phyloP scores from a whole-genome alignment of 2,113 vertebrate species.

The Sylvilagus bachmani region DNA sequence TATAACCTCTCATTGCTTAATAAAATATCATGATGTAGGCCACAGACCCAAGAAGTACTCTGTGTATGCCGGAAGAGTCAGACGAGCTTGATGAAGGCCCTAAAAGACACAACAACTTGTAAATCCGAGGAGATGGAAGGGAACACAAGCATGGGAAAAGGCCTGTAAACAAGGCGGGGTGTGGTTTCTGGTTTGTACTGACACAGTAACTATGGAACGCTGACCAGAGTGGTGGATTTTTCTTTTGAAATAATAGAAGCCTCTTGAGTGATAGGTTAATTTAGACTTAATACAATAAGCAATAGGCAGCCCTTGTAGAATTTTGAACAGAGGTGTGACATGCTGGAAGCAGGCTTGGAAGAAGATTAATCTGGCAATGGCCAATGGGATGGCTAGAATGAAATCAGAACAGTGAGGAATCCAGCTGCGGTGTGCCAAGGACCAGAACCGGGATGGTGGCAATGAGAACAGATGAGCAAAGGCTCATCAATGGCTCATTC shows the following conservation, averaged over 20 bases:
- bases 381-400: slow-evolving; percentile 18
- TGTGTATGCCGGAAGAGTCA: background rate
- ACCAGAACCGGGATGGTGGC: background rate
- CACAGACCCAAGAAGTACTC: background rate
- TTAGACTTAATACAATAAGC: slow-evolving; percentile 25
- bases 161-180: background rate
- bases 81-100: background rate
- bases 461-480: background rate
- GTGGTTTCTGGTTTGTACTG: slow-evolving; percentile 18
- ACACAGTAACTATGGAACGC: background rate
- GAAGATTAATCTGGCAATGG: background rate
- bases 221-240: background rate
- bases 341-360: background rate
- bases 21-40: background rate
- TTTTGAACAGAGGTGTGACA: slow-evolving; percentile 40
- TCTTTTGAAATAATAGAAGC: slow-evolving; percentile 10
- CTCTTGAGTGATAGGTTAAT: slow-evolving; percentile 27
- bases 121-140: slow-evolving; percentile 21
- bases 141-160: background rate
- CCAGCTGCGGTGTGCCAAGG: background rate
- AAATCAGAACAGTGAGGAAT: slow-evolving; percentile 47
- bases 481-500: background rate
- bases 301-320: background rate
- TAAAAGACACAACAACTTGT: background rate
- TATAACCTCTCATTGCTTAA: slow-evolving; percentile 8